Percentiles rank a stretch among this genome's conserved stretches.
phyloP scores from a whole-genome alignment of 2,888 invertebrate species.

The Empis livida region DNA sequence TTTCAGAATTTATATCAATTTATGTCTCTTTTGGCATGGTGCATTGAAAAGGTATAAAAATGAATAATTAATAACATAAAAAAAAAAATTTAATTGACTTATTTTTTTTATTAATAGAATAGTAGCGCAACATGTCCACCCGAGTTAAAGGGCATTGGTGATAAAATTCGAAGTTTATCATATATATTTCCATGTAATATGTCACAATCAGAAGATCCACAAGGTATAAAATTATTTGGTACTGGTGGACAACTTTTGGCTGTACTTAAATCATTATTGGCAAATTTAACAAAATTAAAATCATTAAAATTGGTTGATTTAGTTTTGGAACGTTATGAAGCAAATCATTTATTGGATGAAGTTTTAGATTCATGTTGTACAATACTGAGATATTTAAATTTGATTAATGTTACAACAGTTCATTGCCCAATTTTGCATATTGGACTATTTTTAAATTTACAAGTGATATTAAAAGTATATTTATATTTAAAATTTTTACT shows the following conservation, averaged over 20 bases:
- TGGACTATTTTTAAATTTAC: conserved; percentile 60
- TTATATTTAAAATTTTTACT: background rate
- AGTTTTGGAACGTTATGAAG: conserved; percentile 57
- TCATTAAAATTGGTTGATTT: conserved; percentile 58
- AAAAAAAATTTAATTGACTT: background rate
- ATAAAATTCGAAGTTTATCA: conserved; percentile 44
- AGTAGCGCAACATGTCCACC: conserved; percentile 18
- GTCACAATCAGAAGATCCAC: conserved; percentile 47
- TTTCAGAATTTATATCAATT: conserved; percentile 75
- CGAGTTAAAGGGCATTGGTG: conserved; percentile 39
- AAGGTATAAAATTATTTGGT: conserved; percentile 54
- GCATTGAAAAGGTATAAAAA: conserved; percentile 41
- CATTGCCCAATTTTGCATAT: conserved; percentile 59
- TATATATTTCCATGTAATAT: conserved; percentile 67
- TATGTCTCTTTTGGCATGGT: conserved; percentile 68
- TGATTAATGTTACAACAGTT: conserved; percentile 62
- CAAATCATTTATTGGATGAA: conserved; percentile 57
- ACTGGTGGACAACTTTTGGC: conserved; percentile 61
- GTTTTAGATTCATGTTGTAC: conserved; percentile 52
- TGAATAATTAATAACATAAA: background rate
- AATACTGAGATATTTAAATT: conserved; percentile 45
- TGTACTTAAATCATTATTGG: conserved; percentile 52
- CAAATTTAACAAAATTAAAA: conserved; percentile 48
- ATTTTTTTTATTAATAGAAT: background rate
- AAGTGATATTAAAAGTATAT: conserved; percentile 30